phyloP scores from a whole-genome alignment of 2,888 invertebrate genomes.

The Muschampia plurimacula region DNA sequence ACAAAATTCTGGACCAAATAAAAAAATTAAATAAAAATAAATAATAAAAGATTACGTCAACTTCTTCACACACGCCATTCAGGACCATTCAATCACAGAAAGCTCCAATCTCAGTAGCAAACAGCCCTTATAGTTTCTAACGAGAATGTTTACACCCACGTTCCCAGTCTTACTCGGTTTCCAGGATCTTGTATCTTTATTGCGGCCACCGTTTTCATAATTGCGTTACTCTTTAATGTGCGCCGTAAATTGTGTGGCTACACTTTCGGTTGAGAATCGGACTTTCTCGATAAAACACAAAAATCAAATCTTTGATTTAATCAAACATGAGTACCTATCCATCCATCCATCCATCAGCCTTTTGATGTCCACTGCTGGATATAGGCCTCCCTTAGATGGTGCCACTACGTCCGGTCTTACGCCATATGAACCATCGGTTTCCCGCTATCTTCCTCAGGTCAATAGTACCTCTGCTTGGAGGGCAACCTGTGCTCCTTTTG shows the following conservation, averaged over 20 bases:
- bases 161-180: neutral
- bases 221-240: slow-evolving; percentile 35
- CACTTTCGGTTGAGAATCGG: neutral
- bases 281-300: neutral
- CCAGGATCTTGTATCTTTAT: slow-evolving; percentile 26
- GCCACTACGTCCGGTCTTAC: too few relatives aligned
- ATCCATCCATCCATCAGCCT: too few relatives aligned
- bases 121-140: slow-evolving; percentile 11
- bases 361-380: too few relatives aligned
- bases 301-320: neutral
- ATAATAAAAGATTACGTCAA: neutral
- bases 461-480: too few relatives aligned
- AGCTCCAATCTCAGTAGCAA: slow-evolving; percentile 2
- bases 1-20: too few relatives aligned
- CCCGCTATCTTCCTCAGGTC: too few relatives aligned
- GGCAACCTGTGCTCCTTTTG: too few relatives aligned
- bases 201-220: slow-evolving; percentile 35
- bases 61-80: neutral
- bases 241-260: slow-evolving; percentile 3
- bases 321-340: too few relatives aligned
- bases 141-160: slow-evolving; percentile 17
- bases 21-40: too few relatives aligned
- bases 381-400: too few relatives aligned
- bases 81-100: neutral
- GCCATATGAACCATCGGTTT: too few relatives aligned